Evolutionary conservation across 2,797 vertebrate genomes (phyloP), one percentile per base, ranked within the genome.

Genomic region (Trachurus trachurus): DNA sequence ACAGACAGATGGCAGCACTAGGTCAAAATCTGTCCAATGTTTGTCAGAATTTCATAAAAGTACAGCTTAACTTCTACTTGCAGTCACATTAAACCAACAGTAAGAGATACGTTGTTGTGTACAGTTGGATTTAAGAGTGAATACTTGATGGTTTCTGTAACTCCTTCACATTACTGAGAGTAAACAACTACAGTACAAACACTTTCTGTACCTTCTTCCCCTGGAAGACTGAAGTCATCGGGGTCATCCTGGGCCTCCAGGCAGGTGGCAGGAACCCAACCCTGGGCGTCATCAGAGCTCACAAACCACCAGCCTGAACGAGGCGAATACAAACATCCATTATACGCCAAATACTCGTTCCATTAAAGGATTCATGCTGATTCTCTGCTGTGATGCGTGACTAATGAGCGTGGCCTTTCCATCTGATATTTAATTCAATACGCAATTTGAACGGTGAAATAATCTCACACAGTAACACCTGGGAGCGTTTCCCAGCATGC

Each of bases 261-360:
- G 83, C 98, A 99, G 59, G 98, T 99, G 0, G 98, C 98, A 1
- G 98, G 98, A 67, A 99, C 98, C 98, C 98, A 99, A 80, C 98
- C 98, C 89, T 99, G 98, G 71, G 98, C 98, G 34, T 99, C 98
- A 0, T 96, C 93, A 0, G 98, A 97, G 92, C 98, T 99, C 47
- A 99, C 97, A 78, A 99, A 99, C 98, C 98, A 99, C 98, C 98
- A 99, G 5, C 98, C 98, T 99, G 80, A 69, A 83, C 0, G 9
- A 54, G 13, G 7, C 76, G 9, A 67, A 44, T 4, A n/a, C 2
- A 26, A 31, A 65, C 2, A 64, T 15, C 5, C 3, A 47, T 11
- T 61, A 42, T 15, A 53, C 5, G 45, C 22, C 13, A 8, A 26
- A 1, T 13, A 1, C 19, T 49, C 21, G 7, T 45, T 31, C 61